Percentiles rank a stretch among this genome's conserved stretches.
phyloP scores from a whole-genome alignment of 2,113 vertebrate species.

The Psittacus erithacus region DNA sequence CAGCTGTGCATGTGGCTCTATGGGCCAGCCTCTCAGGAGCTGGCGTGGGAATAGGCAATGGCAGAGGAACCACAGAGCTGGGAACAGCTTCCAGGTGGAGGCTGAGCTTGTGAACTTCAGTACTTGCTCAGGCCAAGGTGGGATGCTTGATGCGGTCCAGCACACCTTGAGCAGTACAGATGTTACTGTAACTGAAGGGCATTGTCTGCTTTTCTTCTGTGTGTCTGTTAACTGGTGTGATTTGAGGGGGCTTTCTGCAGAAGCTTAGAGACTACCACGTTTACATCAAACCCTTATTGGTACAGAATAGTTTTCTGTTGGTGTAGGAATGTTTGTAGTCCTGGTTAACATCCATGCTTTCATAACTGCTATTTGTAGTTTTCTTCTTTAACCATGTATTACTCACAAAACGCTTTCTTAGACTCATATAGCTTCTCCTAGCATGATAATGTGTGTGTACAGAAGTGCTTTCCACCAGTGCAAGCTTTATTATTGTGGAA shows the following conservation, averaged over 20 bases:
- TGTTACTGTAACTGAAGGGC: fast-evolving
- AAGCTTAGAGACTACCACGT: not conserved
- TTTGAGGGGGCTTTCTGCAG: not conserved
- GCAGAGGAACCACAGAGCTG: not conserved
- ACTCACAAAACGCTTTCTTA: not conserved
- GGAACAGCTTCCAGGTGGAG: not conserved
- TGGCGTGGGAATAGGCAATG: fast-evolving
- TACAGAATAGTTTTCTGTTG: not conserved
- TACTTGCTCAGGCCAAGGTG: not conserved
- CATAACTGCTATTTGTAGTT: not conserved
- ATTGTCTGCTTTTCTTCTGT: fast-evolving
- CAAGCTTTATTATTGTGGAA: not conserved
- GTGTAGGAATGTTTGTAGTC: fast-evolving
- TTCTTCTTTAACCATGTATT: not conserved
- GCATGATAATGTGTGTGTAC: too few relatives aligned
- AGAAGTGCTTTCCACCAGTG: not conserved
- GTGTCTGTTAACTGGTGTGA: not conserved
- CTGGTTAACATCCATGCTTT: not conserved
- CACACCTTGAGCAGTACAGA: fast-evolving
- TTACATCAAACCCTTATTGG: not conserved
- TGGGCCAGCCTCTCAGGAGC: not conserved
- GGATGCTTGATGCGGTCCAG: not conserved
- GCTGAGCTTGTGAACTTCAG: not conserved
- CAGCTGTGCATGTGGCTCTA: not conserved
- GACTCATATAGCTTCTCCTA: not conserved